A percentile compares a stretch with the other conserved stretches of the same genome.
phyloP scores from a whole-genome alignment of 2,797 vertebrate species.

The Periparus ater region DNA sequence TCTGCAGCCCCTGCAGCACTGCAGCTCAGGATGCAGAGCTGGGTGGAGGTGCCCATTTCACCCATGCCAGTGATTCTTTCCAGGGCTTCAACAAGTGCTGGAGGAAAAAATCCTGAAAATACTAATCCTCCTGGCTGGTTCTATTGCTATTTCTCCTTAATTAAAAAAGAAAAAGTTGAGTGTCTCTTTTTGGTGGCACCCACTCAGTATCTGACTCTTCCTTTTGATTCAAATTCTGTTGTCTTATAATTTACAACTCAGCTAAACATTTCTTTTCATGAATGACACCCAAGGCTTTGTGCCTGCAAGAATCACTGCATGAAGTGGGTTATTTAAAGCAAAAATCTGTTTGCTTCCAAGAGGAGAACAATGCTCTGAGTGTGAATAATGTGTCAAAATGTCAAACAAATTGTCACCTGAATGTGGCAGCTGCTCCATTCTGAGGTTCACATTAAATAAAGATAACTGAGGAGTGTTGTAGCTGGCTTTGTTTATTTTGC shows the following conservation, averaged over 20 bases:
- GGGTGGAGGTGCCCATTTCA: neutral
- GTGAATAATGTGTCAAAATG: conserved; percentile 20
- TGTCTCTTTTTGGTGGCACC: neutral
- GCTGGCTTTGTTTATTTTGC: neutral
- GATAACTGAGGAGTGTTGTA: neutral
- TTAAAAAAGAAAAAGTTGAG: neutral
- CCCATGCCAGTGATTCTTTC: accelerated
- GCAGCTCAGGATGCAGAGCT: neutral
- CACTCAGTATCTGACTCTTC: neutral
- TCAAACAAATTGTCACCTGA: conserved; percentile 18
- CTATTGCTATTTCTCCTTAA: neutral
- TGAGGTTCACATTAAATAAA: neutral
- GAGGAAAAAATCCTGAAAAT: neutral
- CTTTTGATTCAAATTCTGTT: neutral
- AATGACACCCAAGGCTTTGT: conserved; percentile 19
- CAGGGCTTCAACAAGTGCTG: neutral
- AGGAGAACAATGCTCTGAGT: conserved; percentile 17
- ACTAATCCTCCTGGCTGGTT: neutral
- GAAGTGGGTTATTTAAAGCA: conserved; percentile 29
- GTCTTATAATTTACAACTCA: neutral
- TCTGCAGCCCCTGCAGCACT: neutral
- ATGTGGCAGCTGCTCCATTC: neutral
- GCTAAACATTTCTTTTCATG: neutral
- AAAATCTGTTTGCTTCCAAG: conserved; percentile 18
- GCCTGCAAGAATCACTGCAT: neutral